Conservation (phyloP, 2,797 vertebrate species). For the Mormyrops attenuatus region DNA sequence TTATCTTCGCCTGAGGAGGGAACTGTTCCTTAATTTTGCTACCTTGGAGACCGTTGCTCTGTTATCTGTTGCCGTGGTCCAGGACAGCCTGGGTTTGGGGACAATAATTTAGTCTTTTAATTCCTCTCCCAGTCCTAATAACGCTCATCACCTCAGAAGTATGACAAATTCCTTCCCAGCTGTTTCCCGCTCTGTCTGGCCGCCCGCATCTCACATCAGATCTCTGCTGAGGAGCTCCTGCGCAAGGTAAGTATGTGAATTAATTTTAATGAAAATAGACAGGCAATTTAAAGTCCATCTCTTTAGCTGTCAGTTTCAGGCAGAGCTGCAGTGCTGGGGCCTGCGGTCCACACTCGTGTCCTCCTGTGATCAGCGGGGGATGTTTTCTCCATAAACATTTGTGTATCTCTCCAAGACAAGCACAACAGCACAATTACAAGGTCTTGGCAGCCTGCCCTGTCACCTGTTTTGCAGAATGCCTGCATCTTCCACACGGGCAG, state of each 20-base stretch:
- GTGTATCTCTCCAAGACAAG: slow-evolving; percentile 21
- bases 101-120: neutral
- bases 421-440: slow-evolving; percentile 8
- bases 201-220: neutral
- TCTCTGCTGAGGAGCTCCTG: neutral
- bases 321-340: neutral
- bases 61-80: neutral
- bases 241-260: neutral
- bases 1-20: slow-evolving; percentile 7
- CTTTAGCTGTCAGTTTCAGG: neutral
- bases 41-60: neutral
- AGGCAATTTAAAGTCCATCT: slow-evolving; percentile 1
- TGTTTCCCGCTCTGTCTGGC: neutral
- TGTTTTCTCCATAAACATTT: slow-evolving; percentile 20
- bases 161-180: neutral
- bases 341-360: neutral
- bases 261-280: neutral
- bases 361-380: neutral
- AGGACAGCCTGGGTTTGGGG: neutral
- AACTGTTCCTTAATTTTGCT: slow-evolving; percentile 5
- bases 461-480: neutral
- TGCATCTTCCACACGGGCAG: neutral
- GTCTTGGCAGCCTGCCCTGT: neutral
- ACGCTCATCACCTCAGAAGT: neutral
- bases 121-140: slow-evolving; percentile 8